Evolutionary conservation across 2,113 vertebrate genomes (phyloP).

Genomic region (Neoarius graeffei): DNA sequence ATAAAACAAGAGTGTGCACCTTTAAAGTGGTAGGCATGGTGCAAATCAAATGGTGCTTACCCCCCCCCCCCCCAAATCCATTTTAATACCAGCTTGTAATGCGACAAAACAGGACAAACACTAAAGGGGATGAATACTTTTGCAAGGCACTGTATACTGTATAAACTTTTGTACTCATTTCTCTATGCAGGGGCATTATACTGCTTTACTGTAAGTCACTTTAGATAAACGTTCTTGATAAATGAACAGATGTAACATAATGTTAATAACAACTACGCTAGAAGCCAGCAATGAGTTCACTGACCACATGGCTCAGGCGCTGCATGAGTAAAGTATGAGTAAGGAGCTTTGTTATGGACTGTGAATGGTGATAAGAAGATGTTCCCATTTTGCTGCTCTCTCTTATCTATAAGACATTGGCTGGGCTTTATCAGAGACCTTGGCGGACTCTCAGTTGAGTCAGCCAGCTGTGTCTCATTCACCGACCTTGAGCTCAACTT

Average conservation of each 20-base stretch:
- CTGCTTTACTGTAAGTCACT: not conserved
- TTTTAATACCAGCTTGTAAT: no score
- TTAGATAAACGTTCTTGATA: not conserved
- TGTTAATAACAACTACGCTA: not conserved
- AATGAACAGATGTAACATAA: not conserved
- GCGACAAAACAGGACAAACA: no score
- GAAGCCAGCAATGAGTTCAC: slow-evolving; percentile 7
- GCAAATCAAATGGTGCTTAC: no score
- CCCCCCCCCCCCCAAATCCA: no score
- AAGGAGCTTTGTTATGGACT: slow-evolving; percentile 12
- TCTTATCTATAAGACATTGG: slow-evolving; percentile 11
- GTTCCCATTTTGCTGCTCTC: not conserved
- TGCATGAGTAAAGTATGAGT: not conserved
- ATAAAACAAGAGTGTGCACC: no score
- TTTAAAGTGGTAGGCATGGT: no score
- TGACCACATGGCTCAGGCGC: not conserved
- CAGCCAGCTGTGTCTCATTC: slow-evolving; percentile 4
- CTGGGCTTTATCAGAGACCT: slow-evolving; percentile 20
- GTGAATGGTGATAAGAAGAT: slow-evolving; percentile 2
- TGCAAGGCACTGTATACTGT: no score
- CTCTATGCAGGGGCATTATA: not conserved
- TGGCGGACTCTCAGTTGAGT: not conserved
- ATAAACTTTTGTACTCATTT: not conserved
- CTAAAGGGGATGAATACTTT: no score
- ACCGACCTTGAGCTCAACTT: not conserved